phyloP scores from a whole-genome alignment of 2,113 vertebrate species.

The Leuciscus idus region DNA sequence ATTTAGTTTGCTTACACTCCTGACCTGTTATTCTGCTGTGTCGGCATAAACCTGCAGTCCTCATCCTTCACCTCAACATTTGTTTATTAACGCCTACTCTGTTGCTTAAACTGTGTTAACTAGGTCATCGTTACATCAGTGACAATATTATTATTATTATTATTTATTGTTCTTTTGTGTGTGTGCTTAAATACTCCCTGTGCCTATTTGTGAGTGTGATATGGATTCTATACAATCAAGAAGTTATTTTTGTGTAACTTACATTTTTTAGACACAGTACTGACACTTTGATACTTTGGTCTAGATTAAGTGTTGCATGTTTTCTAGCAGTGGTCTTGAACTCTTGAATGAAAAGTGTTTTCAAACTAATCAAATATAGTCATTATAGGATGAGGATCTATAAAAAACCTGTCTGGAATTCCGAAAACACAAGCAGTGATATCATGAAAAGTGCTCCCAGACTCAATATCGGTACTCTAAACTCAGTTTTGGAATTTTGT shows the following conservation, averaged over 20 bases:
- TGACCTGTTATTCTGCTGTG: conserved; percentile 30
- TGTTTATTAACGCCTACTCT: not conserved
- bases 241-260: not conserved
- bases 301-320: not conserved
- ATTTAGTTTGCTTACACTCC: conserved; percentile 6
- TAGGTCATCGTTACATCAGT: not conserved
- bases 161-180: too few species aligned
- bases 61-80: not conserved
- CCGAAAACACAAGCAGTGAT: not conserved
- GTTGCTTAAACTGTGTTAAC: not conserved
- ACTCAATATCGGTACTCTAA: too few species aligned
- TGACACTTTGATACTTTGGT: not conserved
- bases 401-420: not conserved
- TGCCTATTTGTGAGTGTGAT: not conserved
- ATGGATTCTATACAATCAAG: not conserved
- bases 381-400: too few species aligned
- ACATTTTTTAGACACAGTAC: not conserved
- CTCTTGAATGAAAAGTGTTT: not conserved
- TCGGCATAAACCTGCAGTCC: conserved; percentile 24
- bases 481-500: too few species aligned
- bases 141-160: not conserved
- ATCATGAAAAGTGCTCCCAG: too few species aligned
- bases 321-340: not conserved
- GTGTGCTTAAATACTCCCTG: too few species aligned
- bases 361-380: not conserved